Percentiles rank a stretch among this genome's conserved stretches.
phyloP scores from a whole-genome alignment of 2,888 invertebrate genomes.

The Operophtera brumata region DNA sequence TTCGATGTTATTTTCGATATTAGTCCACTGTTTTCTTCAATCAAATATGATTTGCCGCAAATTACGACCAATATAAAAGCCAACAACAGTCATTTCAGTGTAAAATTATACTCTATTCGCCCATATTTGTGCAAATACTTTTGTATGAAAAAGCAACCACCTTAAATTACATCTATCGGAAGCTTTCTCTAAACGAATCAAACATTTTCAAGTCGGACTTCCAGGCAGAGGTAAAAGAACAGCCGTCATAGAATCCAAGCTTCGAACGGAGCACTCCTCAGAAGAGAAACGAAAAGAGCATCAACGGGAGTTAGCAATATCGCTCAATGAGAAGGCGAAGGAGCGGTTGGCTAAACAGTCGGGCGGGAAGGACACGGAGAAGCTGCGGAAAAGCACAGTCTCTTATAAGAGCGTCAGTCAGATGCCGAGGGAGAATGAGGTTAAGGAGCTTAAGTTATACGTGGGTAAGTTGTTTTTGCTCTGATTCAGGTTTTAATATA shows the following conservation, averaged over 20 bases:
- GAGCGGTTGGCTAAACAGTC: slow-evolving; percentile 94
- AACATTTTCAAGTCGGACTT: slow-evolving; percentile 29
- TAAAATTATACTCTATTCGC: too few species aligned
- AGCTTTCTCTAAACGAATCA: background rate
- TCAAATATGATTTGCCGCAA: too few species aligned
- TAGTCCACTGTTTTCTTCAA: too few species aligned
- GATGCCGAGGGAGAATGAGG: slow-evolving; percentile 96
- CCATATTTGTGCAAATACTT: too few species aligned
- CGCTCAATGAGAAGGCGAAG: slow-evolving; percentile 95
- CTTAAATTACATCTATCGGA: too few species aligned
- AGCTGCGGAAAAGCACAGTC: slow-evolving; percentile 95
- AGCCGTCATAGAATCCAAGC: slow-evolving; percentile 95
- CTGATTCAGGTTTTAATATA: too few species aligned
- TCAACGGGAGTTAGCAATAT: slow-evolving; percentile 95
- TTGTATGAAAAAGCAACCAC: too few species aligned
- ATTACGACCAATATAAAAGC: too few species aligned
- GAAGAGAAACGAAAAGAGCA: slow-evolving; percentile 98
- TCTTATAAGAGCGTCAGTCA: slow-evolving; percentile 96
- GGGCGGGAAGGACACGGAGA: slow-evolving; percentile 91
- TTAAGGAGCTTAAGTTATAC: slow-evolving; percentile 95
- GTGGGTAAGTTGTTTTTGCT: slow-evolving; percentile 90
- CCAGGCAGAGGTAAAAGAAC: slow-evolving; percentile 88
- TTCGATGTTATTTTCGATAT: too few species aligned
- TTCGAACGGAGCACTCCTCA: slow-evolving; percentile 95
- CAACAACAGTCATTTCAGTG: too few species aligned